A percentile compares a stretch with the other conserved stretches of the same genome.
phyloP scores from a whole-genome alignment of 2,113 vertebrate genomes.

The Canis aureus region DNA sequence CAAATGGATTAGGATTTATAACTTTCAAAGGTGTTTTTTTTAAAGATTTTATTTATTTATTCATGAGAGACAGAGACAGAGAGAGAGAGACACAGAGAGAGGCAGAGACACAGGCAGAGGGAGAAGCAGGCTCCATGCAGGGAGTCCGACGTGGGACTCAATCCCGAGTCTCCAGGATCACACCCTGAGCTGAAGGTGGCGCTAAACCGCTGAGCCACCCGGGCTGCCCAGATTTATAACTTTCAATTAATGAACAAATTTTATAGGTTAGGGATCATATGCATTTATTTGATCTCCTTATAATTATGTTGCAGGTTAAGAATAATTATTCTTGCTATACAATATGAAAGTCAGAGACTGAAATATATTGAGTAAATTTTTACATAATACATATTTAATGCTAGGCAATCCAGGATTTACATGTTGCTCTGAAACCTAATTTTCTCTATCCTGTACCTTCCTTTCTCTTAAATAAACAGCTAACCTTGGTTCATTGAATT shows the following conservation, averaged over 20 bases:
- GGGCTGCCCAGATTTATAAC: background rate
- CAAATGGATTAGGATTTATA: background rate
- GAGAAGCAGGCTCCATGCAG: too few relatives aligned
- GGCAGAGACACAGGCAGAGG: too few relatives aligned
- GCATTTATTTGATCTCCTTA: background rate
- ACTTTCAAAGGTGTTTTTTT: background rate
- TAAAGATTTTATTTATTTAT: too few relatives aligned
- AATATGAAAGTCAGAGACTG: background rate
- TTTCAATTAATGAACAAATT: background rate
- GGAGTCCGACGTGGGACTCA: too few relatives aligned
- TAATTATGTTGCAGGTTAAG: background rate
- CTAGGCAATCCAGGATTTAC: background rate
- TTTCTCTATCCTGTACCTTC: background rate
- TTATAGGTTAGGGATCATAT: background rate
- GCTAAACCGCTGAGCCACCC: too few relatives aligned
- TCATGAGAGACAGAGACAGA: too few relatives aligned
- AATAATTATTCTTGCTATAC: background rate
- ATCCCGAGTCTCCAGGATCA: too few relatives aligned
- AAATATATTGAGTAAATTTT: background rate
- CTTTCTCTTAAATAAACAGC: background rate
- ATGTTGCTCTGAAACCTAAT: background rate
- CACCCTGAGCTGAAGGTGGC: too few relatives aligned
- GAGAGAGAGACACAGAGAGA: too few relatives aligned
- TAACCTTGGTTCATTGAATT: constrained; percentile 7
- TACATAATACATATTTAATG: background rate